These are phyloP conservation scores for Erpetoichthys calabaricus DNA, from an alignment of 2,797 vertebrate genomes.

Conservation along the genomic window DNA sequence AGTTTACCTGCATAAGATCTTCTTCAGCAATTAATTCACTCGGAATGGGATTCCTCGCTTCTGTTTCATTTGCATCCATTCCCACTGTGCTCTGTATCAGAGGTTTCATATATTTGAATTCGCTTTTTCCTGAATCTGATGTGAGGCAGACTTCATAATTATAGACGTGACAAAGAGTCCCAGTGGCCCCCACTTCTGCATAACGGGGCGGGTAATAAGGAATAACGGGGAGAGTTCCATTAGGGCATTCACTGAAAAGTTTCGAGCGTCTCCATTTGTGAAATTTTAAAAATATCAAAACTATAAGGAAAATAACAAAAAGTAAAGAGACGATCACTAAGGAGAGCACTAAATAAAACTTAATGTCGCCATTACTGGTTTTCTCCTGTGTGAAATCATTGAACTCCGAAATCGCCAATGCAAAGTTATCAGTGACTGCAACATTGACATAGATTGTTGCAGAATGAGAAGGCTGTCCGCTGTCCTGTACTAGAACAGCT, in stretches of 20 bases:
- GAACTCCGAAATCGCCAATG: constrained; percentile 49
- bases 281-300: constrained; percentile 25
- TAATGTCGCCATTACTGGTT: constrained; percentile 34
- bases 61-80: no score
- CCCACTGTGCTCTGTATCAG: no score
- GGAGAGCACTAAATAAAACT: constrained; percentile 24
- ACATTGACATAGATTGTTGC: constrained; percentile 57
- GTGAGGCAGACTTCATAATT: no score
- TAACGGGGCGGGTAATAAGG: constrained; percentile 31
- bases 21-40: no score
- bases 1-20: no score
- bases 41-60: no score
- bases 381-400: constrained; percentile 38
- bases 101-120: no score
- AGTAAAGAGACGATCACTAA: constrained; percentile 29
- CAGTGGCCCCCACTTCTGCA: constrained; percentile 25
- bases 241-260: constrained; percentile 21
- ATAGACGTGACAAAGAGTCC: no score
- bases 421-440: constrained; percentile 55
- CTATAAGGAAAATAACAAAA: constrained; percentile 24
- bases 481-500: constrained; percentile 29
- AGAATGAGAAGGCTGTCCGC: constrained; percentile 33
- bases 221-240: constrained; percentile 26
- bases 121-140: no score
- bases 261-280: constrained; percentile 26